Evolutionary conservation across 2,888 invertebrate species (phyloP), one percentile per base, ranked within the genome.

Genomic region (Sinhomidia bicolor): DNA sequence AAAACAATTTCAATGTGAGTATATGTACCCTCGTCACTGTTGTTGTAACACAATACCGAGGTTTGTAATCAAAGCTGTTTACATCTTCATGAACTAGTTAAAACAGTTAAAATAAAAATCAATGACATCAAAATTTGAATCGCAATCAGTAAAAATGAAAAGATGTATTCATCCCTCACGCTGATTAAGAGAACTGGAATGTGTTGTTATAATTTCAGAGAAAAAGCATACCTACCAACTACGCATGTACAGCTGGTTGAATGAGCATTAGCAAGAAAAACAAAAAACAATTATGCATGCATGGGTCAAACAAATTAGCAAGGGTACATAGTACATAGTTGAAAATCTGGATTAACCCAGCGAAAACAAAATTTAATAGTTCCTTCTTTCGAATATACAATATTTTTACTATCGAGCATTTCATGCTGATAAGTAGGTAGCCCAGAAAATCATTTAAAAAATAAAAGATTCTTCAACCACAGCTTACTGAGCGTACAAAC

Each of bases 281-380:
- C 29, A 12, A n/a, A 36, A 7, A 65, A 32, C 65, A 65, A 32
- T 65, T 65, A 32, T 9, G 32, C 7, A 65, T 32, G 20, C 65
- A 71, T 44, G 54, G 82, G 82, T 82, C 82, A 82, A 82, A 65
- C 41, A 51, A 68, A 41, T 51, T 71, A 51, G 36, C 32, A 12
- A 4, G 7, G 1, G 32, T 62, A 47, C 62, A 5, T 65, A 32
- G 62, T 17, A 47, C 44, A 36, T 36, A 29, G 65, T 23, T 81
- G 60, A 82, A 82, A 51, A 51, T 54, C 51, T 71, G 51, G 82
- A 47, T 82, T 68, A 68, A 71, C 68, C 68, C 20, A 82, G 26
- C 68, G 1, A 32, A 60, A 41, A 36, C 36, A 41, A 17, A 41
- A 65, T 68, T 36, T 36, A 23, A 17, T 4, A n/a, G n/a, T n/a